Evolutionary conservation across 2,888 invertebrate species (phyloP).

Genomic region (Adelognathus sp.): DNA sequence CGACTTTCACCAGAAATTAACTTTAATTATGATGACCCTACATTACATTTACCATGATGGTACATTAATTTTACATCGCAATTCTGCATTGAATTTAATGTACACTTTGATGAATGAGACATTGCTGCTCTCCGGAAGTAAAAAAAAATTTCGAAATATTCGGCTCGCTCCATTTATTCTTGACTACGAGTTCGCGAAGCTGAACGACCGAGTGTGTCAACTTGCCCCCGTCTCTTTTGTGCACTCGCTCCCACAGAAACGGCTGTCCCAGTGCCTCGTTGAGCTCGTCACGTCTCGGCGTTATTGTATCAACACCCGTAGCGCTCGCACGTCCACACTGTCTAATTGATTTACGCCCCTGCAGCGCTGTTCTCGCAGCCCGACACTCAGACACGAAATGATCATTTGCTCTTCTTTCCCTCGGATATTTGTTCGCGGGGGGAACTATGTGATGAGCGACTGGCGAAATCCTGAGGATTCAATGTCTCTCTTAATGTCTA

Average conservation of each 20-base stretch:
- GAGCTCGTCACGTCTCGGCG: slow-evolving; percentile 66
- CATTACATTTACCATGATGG: no score
- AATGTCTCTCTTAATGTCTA: not conserved
- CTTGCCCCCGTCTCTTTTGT: not conserved
- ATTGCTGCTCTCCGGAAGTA: no score
- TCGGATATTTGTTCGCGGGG: not conserved
- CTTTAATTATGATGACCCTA: no score
- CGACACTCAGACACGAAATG: slow-evolving; percentile 22
- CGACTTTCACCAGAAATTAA: no score
- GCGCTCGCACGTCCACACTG: slow-evolving; percentile 35
- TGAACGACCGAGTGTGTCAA: not conserved
- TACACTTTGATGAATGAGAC: no score
- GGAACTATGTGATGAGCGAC: slow-evolving; percentile 15
- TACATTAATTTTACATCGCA: no score
- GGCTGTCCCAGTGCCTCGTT: not conserved
- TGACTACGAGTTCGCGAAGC: not conserved
- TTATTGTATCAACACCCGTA: slow-evolving; percentile 74
- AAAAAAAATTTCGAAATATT: not conserved
- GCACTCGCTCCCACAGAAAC: not conserved
- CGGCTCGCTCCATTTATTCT: not conserved
- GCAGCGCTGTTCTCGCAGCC: slow-evolving; percentile 21
- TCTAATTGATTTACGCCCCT: slow-evolving; percentile 75
- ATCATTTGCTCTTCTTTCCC: slow-evolving; percentile 18
- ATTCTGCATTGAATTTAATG: no score
- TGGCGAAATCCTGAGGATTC: not conserved